Evolutionary conservation across 2,113 vertebrate species (phyloP), one percentile per base, ranked within the genome.

Genomic region (Sebastes fasciatus): DNA sequence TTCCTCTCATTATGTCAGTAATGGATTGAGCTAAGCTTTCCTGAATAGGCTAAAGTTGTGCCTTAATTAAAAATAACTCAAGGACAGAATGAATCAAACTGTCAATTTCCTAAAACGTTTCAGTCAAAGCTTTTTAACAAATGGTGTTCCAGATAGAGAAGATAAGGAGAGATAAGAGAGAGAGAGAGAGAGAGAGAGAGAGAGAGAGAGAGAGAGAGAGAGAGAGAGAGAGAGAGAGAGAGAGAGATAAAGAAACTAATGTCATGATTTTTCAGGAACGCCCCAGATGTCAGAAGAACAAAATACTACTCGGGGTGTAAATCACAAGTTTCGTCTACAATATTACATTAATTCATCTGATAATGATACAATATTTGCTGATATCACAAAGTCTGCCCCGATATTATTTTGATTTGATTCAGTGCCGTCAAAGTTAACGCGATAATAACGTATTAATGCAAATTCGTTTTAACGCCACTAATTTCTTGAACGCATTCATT

Each of bases 21-120:
- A 61, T 61, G 19, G 74, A 86, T 69, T 89, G 70, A 48, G 40
- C 17, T 82, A 71, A 88, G 79, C 62, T 57, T 71, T 48, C 1
- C 64, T 70, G 57, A 83, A 83, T 8, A n/a, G n/a, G n/a, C 4
- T 17, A 17, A 77, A 66, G 57, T 49, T 71, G 63, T 49, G 77
- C 12, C 10, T 51, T 77, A 72, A 87, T 84, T 80, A 66, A 60
- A 78, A 81, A 62, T 19, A 81, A 52, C 17, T 46, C 8, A 46
- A 63, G 42, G 40, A 66, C 42, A 42, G 42, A 83, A 86, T 57
- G 34, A 34, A 34, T 34, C 51, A 72, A 76, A 54, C 17, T 10
- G 26, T 13, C 13, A 26, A 40, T 48, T 42, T 34, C 11, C 5
- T 13, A 1, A 58, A 26, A 11, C 11, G 42, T 69, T 82, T 70